phyloP scores from a whole-genome alignment of 2,113 vertebrate species.

The Gavia stellata region DNA sequence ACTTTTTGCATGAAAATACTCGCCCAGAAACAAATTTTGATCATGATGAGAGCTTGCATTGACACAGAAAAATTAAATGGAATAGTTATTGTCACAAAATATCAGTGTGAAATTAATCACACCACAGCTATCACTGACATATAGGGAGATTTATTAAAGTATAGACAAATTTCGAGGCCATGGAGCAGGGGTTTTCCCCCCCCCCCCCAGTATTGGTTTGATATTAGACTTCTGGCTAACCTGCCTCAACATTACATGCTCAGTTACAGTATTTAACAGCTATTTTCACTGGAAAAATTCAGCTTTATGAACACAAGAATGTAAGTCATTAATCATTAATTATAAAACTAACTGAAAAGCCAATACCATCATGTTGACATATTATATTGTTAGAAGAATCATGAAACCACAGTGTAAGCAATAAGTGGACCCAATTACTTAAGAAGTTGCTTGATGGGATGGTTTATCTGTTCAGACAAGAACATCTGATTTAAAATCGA shows the following conservation, averaged over 20 bases:
- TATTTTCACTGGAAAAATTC: background rate
- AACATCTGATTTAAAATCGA: background rate
- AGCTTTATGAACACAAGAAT: background rate
- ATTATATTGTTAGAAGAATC: background rate
- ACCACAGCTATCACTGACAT: background rate
- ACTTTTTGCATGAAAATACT: background rate
- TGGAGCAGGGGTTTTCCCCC: background rate
- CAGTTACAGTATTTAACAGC: background rate
- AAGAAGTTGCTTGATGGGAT: background rate
- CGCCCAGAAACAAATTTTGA: background rate
- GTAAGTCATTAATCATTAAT: background rate
- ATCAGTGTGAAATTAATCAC: background rate
- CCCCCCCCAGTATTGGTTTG: background rate
- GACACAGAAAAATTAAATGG: background rate
- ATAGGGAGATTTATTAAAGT: background rate
- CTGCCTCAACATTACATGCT: background rate
- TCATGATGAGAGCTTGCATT: background rate
- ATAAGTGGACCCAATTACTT: background rate
- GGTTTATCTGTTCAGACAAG: background rate
- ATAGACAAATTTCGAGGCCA: background rate
- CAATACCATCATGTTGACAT: background rate
- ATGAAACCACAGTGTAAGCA: background rate
- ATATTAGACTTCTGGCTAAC: background rate
- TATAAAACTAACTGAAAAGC: background rate
- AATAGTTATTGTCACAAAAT: background rate